Base-by-base conservation (phyloP, 2,113 vertebrate species). In the Prochilodus magdalenae region DNA sequence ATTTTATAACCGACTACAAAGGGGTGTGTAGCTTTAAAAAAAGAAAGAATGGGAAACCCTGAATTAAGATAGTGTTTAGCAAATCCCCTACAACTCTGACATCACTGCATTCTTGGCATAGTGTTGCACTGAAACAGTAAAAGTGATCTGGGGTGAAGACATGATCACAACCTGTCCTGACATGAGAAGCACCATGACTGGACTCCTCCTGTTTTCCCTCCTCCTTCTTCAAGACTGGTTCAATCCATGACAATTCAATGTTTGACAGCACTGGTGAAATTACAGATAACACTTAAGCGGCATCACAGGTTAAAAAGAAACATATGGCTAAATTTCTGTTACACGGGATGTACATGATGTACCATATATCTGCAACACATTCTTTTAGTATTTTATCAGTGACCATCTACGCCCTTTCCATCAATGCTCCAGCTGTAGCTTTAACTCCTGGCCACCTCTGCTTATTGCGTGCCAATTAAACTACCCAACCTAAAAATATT, bases 21-120 rank as follows among this genome's bases (percentile, higher is more conserved):
- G 24, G 24, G 2, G n/a, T 44, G 15, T 49, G 49, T 29, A 16
- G 44, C 12, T 53, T n/a, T n/a, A n/a, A n/a, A n/a, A 3, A 55
- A n/a, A 49, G 33, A 69, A 26, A 27, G n/a, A 47, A 62, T 5
- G 1, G 12, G 29, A 63, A 80, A 20, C 20, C 3, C 71, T 13
- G 40, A n/a, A 40, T 78, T 74, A 40, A 33, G 62, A 36, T 33
- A 33, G 53, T 16, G 27, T 33, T 60, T 62, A 53, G 5, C 11
- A 22, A 4, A 63, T 83, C 53, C 76, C 5, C 1, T 24, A 14
- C 1, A 82, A 57, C 57, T 20, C 53, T 81, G 69, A 83, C 69
- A 69, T 86, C 80, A 84, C 13, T 30, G 51, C 75, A 81, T 84
- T 84, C 79, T 84, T 63, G 36, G 40, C 79, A 78, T 84, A 66